Percentiles rank a stretch among this genome's conserved stretches.
These are phyloP conservation scores for Temnothorax unifasciatus DNA, from an alignment of 2,888 invertebrate genomes.

Conservation along the genomic window DNA sequence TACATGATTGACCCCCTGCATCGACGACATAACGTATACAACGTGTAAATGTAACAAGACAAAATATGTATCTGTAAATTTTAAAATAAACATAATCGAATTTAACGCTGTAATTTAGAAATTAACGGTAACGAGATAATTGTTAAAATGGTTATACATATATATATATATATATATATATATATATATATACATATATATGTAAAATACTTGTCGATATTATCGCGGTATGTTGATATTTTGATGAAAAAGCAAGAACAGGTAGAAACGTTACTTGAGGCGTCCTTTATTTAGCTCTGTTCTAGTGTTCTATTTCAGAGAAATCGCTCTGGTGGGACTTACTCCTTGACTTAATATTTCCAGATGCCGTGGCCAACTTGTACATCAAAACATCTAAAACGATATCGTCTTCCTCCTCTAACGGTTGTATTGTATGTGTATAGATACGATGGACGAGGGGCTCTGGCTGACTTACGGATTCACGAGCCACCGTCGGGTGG, in stretches of 20 bases:
- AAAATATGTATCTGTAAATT: not conserved
- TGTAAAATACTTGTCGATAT: not conserved
- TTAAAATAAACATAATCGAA: not conserved
- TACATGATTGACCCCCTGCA: too few species aligned
- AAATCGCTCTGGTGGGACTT: slow-evolving; percentile 75
- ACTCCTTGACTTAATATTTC: slow-evolving; percentile 74
- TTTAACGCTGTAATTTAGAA: not conserved
- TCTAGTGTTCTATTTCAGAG: slow-evolving; percentile 78
- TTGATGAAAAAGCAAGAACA: not conserved
- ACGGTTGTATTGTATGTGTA: slow-evolving; percentile 81
- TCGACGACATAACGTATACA: not conserved
- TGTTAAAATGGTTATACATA: not conserved
- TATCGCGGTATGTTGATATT: not conserved
- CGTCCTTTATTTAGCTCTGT: slow-evolving; percentile 64
- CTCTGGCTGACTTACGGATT: slow-evolving; percentile 93
- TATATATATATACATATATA: not conserved
- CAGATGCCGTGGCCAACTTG: slow-evolving; percentile 74
- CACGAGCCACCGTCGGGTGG: slow-evolving; percentile 94
- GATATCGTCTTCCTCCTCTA: slow-evolving; percentile 71
- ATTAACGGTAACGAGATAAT: not conserved
- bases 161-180: not conserved
- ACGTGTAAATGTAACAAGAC: not conserved
- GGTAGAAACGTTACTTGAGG: slow-evolving; percentile 46
- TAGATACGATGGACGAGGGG: slow-evolving; percentile 98
- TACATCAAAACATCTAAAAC: slow-evolving; percentile 56